Percentiles rank a stretch among this genome's conserved stretches.
Conservation (phyloP, 2,888 invertebrate species). For the Tetanocera ferruginea region DNA sequence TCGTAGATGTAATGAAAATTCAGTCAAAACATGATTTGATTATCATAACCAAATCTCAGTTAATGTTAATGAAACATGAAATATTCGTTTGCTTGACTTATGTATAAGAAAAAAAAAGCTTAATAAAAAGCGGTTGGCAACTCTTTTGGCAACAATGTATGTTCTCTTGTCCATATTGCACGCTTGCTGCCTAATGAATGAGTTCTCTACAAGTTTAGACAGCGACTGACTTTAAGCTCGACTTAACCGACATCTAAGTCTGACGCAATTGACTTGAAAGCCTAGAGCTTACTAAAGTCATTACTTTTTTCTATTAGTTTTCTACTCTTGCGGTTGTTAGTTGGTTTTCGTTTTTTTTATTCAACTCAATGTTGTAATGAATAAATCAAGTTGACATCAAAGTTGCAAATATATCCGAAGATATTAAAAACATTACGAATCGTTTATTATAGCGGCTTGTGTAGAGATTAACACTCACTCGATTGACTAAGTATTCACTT, state of each 20-base stretch:
- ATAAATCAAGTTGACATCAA: constrained; percentile 9
- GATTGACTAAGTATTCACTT: not conserved
- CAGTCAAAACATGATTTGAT: too few species aligned
- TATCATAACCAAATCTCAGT: too few species aligned
- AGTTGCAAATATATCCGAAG: constrained; percentile 16
- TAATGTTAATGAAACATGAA: too few species aligned
- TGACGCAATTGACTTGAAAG: not conserved
- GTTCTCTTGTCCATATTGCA: not conserved
- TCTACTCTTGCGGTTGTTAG: not conserved
- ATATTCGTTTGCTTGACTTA: not conserved
- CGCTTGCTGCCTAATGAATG: constrained; percentile 21
- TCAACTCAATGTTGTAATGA: not conserved
- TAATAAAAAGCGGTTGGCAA: not conserved
- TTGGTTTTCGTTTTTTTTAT: not conserved
- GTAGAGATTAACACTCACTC: constrained; percentile 9
- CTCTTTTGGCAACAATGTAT: not conserved
- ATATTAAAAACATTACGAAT: not conserved
- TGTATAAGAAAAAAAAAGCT: not conserved
- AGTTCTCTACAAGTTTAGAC: constrained; percentile 28
- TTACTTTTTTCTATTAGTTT: not conserved
- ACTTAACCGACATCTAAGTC: constrained; percentile 11
- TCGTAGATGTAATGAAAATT: too few species aligned
- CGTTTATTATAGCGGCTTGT: not conserved
- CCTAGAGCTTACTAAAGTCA: not conserved
- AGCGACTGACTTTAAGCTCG: constrained; percentile 17